Conservation (phyloP, 2,113 vertebrate species). For the Ceyx melanurus region DNA sequence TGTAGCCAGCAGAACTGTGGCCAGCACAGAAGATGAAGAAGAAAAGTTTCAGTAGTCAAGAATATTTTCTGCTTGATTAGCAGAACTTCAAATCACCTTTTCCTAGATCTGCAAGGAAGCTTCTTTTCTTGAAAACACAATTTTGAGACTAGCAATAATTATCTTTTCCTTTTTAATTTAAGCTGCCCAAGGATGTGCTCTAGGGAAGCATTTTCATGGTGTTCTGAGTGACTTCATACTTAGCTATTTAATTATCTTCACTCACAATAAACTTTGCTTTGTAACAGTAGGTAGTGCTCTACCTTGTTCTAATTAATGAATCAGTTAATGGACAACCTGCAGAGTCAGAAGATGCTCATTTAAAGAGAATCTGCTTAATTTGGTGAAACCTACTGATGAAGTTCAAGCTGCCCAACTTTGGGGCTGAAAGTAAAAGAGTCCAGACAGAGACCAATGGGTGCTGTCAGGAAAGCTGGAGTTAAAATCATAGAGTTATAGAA, state of each 20-base stretch:
- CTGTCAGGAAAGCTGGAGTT: neutral
- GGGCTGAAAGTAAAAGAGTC: neutral
- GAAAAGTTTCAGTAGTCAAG: neutral
- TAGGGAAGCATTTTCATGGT: constrained; percentile 23
- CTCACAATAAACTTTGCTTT: constrained; percentile 39
- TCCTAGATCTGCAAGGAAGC: neutral
- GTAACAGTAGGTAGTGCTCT: constrained; percentile 42
- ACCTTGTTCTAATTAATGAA: constrained; percentile 67
- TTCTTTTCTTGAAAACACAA: neutral
- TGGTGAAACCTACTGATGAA: neutral
- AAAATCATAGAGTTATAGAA: neutral
- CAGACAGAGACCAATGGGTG: neutral
- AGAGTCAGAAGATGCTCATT: constrained; percentile 51
- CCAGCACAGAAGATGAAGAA: neutral
- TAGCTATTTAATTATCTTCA: constrained; percentile 58
- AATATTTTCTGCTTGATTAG: neutral
- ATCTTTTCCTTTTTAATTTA: neutral
- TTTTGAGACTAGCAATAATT: neutral
- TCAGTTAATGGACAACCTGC: constrained; percentile 63
- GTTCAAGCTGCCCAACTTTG: neutral
- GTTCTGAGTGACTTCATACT: constrained; percentile 42
- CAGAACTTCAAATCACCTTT: neutral
- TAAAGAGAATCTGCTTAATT: constrained; percentile 29
- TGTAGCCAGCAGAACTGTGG: neutral
- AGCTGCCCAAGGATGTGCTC: neutral